These are phyloP conservation scores for Dysdera silvatica DNA, from an alignment of 1,140 invertebrate genomes.

Conservation along the genomic window DNA sequence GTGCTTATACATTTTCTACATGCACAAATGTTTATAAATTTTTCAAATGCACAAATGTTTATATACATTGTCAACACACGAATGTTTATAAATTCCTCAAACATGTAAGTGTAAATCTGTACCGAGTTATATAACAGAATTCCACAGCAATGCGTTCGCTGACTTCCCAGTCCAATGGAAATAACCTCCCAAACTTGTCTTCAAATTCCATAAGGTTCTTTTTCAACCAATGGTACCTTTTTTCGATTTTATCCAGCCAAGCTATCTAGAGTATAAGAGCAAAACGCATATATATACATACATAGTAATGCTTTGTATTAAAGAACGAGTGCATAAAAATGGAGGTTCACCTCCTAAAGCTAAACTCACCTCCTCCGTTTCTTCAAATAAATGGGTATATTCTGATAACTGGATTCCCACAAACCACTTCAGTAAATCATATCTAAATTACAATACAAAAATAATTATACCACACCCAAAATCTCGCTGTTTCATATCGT, in stretches of 20 bases:
- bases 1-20: too few relatives aligned
- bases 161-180: conserved; percentile 89
- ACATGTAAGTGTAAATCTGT: conserved; percentile 5
- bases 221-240: conserved; percentile 94
- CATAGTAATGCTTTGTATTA: background rate
- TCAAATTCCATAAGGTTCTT: conserved; percentile 92
- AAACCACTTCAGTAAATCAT: conserved; percentile 85
- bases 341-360: background rate
- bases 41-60: too few relatives aligned
- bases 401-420: conserved; percentile 80
- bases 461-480: too few relatives aligned
- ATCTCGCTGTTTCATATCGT: too few relatives aligned
- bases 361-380: conserved; percentile 71
- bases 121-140: conserved; percentile 72
- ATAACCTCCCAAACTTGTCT: conserved; percentile 78
- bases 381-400: conserved; percentile 86
- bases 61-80: too few relatives aligned
- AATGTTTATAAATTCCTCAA: too few relatives aligned
- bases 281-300: background rate
- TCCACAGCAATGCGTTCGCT: conserved; percentile 86
- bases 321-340: background rate
- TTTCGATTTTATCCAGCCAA: conserved; percentile 93
- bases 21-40: too few relatives aligned
- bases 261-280: conserved; percentile 54
- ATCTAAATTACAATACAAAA: conserved; percentile 38